phyloP scores from a whole-genome alignment of 2,113 vertebrate genomes.

The Ctenodactylus gundi region DNA sequence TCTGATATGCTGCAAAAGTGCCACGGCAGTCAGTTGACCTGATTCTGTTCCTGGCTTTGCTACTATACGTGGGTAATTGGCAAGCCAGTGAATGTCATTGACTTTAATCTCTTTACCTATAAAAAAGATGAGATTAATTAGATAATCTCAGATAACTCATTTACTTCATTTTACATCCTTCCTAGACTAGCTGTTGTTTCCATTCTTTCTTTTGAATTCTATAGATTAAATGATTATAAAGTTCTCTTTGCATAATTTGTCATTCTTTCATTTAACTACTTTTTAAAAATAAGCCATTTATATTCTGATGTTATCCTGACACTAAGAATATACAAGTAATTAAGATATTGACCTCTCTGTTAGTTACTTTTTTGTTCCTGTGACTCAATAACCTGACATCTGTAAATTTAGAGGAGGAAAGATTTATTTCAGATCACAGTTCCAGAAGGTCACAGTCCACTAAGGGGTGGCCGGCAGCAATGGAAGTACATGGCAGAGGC shows the following conservation, averaged over 20 bases:
- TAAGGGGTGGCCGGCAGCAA: too few relatives aligned
- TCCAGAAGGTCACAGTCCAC: too few relatives aligned
- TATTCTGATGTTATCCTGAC: neutral
- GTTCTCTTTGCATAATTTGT: neutral
- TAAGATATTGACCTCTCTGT: neutral
- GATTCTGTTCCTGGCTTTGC: neutral
- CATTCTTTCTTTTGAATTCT: neutral
- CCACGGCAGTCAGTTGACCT: neutral
- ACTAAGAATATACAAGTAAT: neutral
- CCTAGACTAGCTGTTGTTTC: neutral
- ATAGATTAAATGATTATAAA: neutral
- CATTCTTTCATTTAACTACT: neutral
- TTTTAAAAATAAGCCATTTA: neutral
- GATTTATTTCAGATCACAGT: too few relatives aligned
- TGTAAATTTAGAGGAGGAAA: too few relatives aligned
- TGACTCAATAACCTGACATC: too few relatives aligned
- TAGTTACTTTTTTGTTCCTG: too few relatives aligned
- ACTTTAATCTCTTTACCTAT: constrained; percentile 4
- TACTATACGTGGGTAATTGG: neutral
- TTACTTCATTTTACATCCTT: neutral
- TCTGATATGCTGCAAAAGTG: neutral
- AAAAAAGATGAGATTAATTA: neutral
- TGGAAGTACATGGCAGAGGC: too few relatives aligned
- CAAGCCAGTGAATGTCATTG: neutral
- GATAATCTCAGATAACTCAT: neutral